These are phyloP conservation scores for Eulemur rubriventer DNA, from an alignment of 2,797 vertebrate genomes.

Conservation along the genomic window DNA sequence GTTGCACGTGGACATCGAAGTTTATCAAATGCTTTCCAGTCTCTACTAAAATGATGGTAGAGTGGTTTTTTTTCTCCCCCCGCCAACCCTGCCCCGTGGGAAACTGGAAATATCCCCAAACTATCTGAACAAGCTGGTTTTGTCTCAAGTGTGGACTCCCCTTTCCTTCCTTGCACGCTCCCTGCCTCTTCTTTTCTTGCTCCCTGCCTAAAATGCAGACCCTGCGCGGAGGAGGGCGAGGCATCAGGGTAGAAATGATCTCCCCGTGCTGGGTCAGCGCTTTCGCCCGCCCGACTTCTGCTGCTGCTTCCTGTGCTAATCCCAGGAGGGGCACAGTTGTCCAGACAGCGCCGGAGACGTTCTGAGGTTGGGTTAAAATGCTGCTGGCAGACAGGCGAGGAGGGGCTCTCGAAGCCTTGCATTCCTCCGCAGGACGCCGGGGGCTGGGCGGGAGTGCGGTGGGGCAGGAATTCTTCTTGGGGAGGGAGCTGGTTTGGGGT, in stretches of 20 bases:
- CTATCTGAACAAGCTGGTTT: neutral
- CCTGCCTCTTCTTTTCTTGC: neutral
- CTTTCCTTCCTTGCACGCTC: neutral
- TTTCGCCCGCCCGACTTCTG: conserved; percentile 45
- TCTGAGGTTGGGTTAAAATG: conserved; percentile 55
- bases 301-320: conserved; percentile 71
- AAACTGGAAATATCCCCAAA: neutral
- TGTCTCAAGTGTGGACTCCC: neutral
- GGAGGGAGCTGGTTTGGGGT: neutral
- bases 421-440: neutral
- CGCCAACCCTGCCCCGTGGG: neutral
- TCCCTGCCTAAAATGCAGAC: neutral
- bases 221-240: neutral
- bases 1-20: neutral
- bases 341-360: conserved; percentile 63
- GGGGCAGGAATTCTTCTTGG: neutral
- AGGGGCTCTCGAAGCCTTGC: neutral
- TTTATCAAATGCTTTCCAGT: neutral
- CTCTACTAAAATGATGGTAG: neutral
- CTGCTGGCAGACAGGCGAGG: conserved; percentile 50
- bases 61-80: rapidly evolving
- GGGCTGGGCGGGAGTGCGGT: neutral
- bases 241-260: neutral
- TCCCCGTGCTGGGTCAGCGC: conserved; percentile 53
- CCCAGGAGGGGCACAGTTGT: conserved; percentile 30